Percentiles rank a stretch among this genome's conserved stretches.
These are phyloP conservation scores for Neodiprion pinetum DNA, from an alignment of 1,140 invertebrate genomes.

Conservation along the genomic window DNA sequence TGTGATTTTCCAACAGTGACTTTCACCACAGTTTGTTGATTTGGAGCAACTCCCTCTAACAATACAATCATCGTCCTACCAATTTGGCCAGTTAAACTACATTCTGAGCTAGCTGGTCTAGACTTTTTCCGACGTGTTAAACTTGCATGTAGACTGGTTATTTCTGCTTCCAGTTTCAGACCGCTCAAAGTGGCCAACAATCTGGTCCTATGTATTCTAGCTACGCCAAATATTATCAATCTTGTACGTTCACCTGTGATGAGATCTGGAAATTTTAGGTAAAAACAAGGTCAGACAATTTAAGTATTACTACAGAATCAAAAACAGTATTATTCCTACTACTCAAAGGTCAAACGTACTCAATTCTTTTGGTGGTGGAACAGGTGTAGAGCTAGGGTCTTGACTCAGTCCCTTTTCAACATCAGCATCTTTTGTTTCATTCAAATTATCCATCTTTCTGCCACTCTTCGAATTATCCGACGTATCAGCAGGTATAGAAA, in stretches of 20 bases:
- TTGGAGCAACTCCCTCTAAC: slow-evolving; percentile 87
- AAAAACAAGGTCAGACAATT: slow-evolving; percentile 44
- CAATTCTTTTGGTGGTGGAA: slow-evolving; percentile 57
- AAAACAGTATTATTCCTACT: slow-evolving; percentile 31
- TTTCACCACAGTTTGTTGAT: slow-evolving; percentile 93
- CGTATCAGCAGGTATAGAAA: slow-evolving; percentile 56
- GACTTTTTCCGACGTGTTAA: slow-evolving; percentile 82
- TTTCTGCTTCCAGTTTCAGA: slow-evolving; percentile 89
- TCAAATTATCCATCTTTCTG: slow-evolving; percentile 48
- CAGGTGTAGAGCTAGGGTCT: slow-evolving; percentile 60
- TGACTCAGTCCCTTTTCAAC: slow-evolving; percentile 58
- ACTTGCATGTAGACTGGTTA: slow-evolving; percentile 82
- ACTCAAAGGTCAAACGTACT: slow-evolving; percentile 36
- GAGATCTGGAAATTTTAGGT: slow-evolving; percentile 53
- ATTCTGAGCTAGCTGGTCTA: slow-evolving; percentile 76
- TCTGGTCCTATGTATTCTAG: slow-evolving; percentile 85
- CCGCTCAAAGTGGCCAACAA: slow-evolving; percentile 91
- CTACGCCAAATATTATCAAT: slow-evolving; percentile 85
- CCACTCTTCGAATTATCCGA: slow-evolving; percentile 50
- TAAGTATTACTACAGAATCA: slow-evolving; percentile 18
- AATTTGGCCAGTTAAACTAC: slow-evolving; percentile 88
- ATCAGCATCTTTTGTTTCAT: slow-evolving; percentile 52
- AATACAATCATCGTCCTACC: slow-evolving; percentile 92
- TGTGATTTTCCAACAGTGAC: slow-evolving; percentile 92
- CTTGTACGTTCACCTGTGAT: slow-evolving; percentile 63